Percentiles rank a stretch among this genome's conserved stretches.
These are phyloP conservation scores for Mus caroli DNA, from an alignment of 2,797 vertebrate species.

Conservation along the genomic window DNA sequence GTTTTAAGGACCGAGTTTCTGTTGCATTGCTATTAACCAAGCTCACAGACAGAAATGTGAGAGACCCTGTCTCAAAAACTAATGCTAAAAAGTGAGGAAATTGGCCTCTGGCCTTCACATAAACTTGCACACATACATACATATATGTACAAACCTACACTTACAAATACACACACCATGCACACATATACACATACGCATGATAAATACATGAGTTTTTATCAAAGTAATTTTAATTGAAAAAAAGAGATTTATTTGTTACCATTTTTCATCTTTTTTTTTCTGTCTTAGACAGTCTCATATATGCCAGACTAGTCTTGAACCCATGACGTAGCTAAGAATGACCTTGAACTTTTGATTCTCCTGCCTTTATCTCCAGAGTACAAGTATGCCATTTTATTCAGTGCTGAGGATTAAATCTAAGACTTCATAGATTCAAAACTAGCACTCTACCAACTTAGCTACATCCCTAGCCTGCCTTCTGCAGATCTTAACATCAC, in stretches of 20 bases:
- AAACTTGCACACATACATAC: background rate
- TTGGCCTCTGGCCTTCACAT: background rate
- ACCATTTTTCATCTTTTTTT: background rate
- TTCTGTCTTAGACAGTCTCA: background rate
- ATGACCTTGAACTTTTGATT: background rate
- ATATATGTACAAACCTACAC: background rate
- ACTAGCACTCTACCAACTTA: background rate
- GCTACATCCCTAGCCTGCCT: background rate
- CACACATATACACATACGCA: no score
- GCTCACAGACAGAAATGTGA: background rate
- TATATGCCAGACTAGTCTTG: background rate
- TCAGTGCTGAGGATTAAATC: background rate
- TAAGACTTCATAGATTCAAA: background rate
- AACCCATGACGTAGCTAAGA: background rate
- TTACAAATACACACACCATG: background rate
- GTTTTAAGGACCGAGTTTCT: background rate
- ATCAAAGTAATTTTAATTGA: background rate
- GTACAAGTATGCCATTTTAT: background rate
- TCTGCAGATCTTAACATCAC: constrained; percentile 12
- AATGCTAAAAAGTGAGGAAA: background rate
- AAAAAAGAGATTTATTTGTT: background rate
- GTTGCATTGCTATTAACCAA: background rate
- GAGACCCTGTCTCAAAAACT: background rate
- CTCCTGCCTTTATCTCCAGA: background rate
- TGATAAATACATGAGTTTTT: background rate